A percentile compares a stretch with the other conserved stretches of the same genome.
These are phyloP conservation scores for Eilema depressum DNA, from an alignment of 2,888 invertebrate genomes.

Conservation along the genomic window DNA sequence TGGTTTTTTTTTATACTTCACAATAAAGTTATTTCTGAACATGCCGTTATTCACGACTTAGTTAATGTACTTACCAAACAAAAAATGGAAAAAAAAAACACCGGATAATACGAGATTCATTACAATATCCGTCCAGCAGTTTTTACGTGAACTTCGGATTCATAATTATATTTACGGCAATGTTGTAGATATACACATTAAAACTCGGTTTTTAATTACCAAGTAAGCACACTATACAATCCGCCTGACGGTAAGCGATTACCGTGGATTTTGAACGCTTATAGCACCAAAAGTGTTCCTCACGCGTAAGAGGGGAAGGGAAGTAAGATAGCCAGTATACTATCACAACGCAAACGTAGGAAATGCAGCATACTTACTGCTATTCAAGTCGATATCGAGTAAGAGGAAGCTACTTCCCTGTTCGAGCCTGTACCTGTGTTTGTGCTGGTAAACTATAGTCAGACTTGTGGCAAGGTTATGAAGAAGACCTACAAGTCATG, in stretches of 20 bases:
- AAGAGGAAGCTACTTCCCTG: background rate
- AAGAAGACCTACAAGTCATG: background rate
- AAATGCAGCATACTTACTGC: background rate
- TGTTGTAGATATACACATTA: background rate
- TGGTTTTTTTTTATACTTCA: background rate
- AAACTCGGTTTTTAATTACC: background rate
- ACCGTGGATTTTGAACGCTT: background rate
- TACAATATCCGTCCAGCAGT: background rate
- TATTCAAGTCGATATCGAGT: background rate
- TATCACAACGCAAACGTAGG: background rate
- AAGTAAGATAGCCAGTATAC: background rate
- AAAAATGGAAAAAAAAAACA: conserved; percentile 4
- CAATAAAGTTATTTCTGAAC: background rate
- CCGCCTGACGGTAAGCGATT: background rate
- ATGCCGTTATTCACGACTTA: background rate
- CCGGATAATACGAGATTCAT: background rate
- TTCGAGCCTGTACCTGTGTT: background rate
- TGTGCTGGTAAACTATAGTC: background rate
- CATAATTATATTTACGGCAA: background rate
- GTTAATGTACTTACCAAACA: no score
- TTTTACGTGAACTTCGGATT: background rate
- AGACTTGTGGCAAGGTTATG: background rate
- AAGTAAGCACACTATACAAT: background rate
- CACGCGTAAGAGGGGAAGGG: background rate
- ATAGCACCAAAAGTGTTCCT: background rate